A percentile compares a stretch with the other conserved stretches of the same genome.
Evolutionary conservation across 1,140 invertebrate species (phyloP).

Genomic region (Saccostrea cuccullata): DNA sequence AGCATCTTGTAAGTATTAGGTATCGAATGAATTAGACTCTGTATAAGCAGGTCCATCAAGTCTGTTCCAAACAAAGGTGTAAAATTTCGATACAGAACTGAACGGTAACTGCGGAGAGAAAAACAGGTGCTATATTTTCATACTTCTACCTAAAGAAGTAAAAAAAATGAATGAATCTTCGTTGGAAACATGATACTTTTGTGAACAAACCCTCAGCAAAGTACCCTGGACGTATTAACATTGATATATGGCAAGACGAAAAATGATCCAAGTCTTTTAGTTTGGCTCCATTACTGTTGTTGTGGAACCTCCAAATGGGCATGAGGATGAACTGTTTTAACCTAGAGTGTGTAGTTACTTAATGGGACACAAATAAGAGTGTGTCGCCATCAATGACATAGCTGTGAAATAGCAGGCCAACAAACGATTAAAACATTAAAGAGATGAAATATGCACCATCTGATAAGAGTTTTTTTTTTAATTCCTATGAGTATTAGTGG

Average conservation of each 20-base stretch:
- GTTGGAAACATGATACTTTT: not conserved
- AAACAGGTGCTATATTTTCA: not conserved
- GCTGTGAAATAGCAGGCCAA: not conserved
- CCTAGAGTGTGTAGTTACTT: slow-evolving; percentile 7
- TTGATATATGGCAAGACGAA: slow-evolving; percentile 33
- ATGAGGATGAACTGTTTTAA: slow-evolving; percentile 2
- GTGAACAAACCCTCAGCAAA: not conserved
- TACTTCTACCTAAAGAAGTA: not conserved
- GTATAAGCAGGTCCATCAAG: not conserved
- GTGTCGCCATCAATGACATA: not conserved
- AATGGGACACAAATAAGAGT: not conserved
- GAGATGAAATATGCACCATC: slow-evolving; percentile 20
- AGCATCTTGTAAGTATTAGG: slow-evolving; percentile 8
- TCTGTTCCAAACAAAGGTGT: not conserved
- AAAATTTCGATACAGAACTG: not conserved
- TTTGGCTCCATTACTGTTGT: slow-evolving; percentile 22
- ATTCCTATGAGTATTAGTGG: not conserved
- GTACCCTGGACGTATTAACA: slow-evolving; percentile 19
- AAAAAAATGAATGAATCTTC: not conserved
- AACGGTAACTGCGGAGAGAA: not conserved
- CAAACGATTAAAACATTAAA: slow-evolving; percentile 26
- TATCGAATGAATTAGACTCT: slow-evolving; percentile 5
- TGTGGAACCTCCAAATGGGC: not conserved
- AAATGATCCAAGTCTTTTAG: slow-evolving; percentile 5
- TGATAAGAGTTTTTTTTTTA: slow-evolving; percentile 8